Percentiles rank a stretch among this genome's conserved stretches.
Conservation (phyloP, 23 tunicate species). For the Halocynthia aurantium region DNA sequence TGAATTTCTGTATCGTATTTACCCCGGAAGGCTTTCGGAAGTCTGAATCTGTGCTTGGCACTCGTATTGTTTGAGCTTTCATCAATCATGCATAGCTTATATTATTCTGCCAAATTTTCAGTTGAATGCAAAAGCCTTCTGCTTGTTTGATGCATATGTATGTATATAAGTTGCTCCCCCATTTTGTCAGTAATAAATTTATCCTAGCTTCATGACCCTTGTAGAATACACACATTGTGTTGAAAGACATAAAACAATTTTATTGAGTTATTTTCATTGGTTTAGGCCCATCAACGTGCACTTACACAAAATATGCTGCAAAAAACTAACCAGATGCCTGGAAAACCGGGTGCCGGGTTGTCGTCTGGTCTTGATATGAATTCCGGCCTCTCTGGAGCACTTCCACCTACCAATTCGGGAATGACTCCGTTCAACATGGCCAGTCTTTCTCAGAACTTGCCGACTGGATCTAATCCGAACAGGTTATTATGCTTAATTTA, state of each 20-base stretch:
- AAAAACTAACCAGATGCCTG: slow-evolving; percentile 36
- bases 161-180: too few species aligned
- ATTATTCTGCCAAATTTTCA: too few species aligned
- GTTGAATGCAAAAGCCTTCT: too few species aligned
- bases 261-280: not conserved
- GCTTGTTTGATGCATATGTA: too few species aligned
- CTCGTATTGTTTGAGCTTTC: too few species aligned
- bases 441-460: slow-evolving; percentile 11
- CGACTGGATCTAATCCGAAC: not conserved
- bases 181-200: too few species aligned
- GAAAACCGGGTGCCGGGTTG: not conserved
- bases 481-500: not conserved
- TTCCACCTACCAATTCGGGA: slow-evolving; percentile 16
- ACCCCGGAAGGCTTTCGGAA: too few species aligned
- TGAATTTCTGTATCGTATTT: too few species aligned
- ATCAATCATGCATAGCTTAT: too few species aligned
- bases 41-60: too few species aligned
- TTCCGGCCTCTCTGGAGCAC: slow-evolving; percentile 1
- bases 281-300: slow-evolving; percentile 31
- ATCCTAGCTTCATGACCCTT: too few species aligned
- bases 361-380: not conserved
- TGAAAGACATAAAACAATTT: not conserved
- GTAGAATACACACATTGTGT: too few species aligned
- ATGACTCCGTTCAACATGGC: slow-evolving; percentile 17
- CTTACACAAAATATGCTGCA: slow-evolving; percentile 74